phyloP scores from a whole-genome alignment of 2,113 vertebrate genomes.

The Neopipo cinnamomea region DNA sequence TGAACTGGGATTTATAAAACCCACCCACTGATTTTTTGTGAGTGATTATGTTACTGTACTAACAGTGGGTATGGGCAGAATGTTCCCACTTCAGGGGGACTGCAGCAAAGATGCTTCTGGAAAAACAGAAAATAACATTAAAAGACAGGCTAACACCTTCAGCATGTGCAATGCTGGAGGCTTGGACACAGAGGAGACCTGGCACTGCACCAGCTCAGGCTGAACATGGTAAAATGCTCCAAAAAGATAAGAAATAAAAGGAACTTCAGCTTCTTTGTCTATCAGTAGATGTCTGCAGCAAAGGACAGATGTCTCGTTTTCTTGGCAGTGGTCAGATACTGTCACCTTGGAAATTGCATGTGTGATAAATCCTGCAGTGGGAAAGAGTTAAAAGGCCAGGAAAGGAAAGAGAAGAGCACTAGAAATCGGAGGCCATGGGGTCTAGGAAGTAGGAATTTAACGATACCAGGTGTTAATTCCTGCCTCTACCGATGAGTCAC shows the following conservation, averaged over 20 bases:
- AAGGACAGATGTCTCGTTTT: background rate
- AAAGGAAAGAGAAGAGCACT: background rate
- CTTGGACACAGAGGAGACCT: background rate
- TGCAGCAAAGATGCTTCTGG: background rate
- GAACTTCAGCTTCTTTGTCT: background rate
- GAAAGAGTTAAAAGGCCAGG: background rate
- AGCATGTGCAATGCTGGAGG: background rate
- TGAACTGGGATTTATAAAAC: background rate
- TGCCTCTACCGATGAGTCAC: constrained; percentile 2
- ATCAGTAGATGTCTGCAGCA: background rate
- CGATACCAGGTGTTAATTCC: background rate
- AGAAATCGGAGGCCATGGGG: background rate
- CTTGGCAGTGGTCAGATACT: background rate
- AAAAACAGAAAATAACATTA: background rate
- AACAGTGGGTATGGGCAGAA: background rate
- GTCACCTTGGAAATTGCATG: fast-evolving
- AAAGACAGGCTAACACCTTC: background rate
- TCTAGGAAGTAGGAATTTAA: background rate
- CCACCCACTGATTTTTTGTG: background rate
- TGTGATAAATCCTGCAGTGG: background rate
- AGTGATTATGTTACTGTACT: background rate
- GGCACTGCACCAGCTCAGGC: background rate
- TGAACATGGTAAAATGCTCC: background rate
- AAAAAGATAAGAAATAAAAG: background rate
- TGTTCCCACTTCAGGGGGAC: background rate